Evolutionary conservation across 2,113 vertebrate species (phyloP), one percentile per base, ranked within the genome.

Genomic region (Neodon shergylaensis): DNA sequence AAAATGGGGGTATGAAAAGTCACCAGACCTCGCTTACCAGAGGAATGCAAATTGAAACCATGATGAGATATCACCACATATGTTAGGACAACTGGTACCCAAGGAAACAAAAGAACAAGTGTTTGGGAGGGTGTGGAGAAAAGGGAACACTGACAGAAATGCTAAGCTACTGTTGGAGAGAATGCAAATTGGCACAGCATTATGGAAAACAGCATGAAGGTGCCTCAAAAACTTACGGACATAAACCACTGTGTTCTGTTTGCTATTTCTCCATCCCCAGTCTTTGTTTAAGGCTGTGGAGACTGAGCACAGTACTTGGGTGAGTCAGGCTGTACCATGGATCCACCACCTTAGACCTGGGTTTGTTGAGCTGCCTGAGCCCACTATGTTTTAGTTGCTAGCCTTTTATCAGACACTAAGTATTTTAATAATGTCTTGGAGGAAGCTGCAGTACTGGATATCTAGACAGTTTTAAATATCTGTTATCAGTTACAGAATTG

Each of bases 191-290:
- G 47, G 49, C n/a, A 31, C 47, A 86, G 31, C 16, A 13, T 21
- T 73, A 52, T 73, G 70, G 88, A 33, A 85, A 87, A 85, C 91
- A 42, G 21, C 74, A 31, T 77, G 39, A 44, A 7, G 72, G 66
- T 77, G 92, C 63, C 73, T 96, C 91, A 74, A 85, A 58, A 88
- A 86, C 73, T 77, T 66, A 94, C 52, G 70, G 7, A 91, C 49
- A 33, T 1, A 39, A 63, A 61, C 24, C 58, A 24, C 74, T 13
- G 52, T 1, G 22, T 14, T 42, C 81, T 83, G 4, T 42, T 28
- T 83, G n/a, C n/a, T 63, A 10, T 19, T 21, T 47, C 83, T 79
- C 42, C 28, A 17, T 8, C 31, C 31, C 31, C 7, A 5, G 9
- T 52, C 28, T 36, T 78, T 77, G 72, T 14, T 72, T 10, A 68